Conservation (phyloP, 1,140 invertebrate species). For the Philotrypesis tridentata region DNA sequence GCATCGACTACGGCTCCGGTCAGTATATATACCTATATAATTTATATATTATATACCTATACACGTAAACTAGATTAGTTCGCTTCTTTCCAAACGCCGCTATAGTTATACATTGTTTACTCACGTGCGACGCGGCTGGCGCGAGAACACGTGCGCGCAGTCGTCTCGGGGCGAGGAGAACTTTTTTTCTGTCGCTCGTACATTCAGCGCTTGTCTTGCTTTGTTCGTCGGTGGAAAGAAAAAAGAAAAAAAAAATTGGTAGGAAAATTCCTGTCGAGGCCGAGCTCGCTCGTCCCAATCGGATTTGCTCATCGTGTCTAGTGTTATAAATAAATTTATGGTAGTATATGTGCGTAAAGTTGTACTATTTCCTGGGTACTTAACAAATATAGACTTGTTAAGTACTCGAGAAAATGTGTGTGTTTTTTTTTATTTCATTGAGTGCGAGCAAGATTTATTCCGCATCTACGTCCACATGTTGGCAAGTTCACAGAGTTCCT, state of each 20-base stretch:
- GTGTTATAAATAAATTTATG: neutral
- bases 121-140: too few species aligned
- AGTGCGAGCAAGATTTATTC: conserved; percentile 17
- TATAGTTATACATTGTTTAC: too few species aligned
- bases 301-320: neutral
- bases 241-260: too few species aligned
- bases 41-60: neutral
- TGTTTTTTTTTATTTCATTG: neutral
- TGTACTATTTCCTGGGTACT: too few species aligned
- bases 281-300: neutral
- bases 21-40: conserved; percentile 53
- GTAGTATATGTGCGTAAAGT: too few species aligned
- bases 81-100: too few species aligned
- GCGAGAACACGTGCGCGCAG: neutral
- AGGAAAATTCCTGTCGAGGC: neutral
- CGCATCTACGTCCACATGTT: neutral
- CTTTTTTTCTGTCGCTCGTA: too few species aligned
- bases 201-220: too few species aligned
- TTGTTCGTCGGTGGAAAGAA: too few species aligned
- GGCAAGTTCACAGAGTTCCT: conserved; percentile 4
- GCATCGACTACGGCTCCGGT: conserved; percentile 72
- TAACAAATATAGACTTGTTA: neutral
- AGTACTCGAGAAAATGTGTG: neutral
- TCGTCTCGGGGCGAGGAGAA: too few species aligned
- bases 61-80: too few species aligned